Conservation (phyloP, 2,113 vertebrate genomes). For the Phodopus roborovskii region DNA sequence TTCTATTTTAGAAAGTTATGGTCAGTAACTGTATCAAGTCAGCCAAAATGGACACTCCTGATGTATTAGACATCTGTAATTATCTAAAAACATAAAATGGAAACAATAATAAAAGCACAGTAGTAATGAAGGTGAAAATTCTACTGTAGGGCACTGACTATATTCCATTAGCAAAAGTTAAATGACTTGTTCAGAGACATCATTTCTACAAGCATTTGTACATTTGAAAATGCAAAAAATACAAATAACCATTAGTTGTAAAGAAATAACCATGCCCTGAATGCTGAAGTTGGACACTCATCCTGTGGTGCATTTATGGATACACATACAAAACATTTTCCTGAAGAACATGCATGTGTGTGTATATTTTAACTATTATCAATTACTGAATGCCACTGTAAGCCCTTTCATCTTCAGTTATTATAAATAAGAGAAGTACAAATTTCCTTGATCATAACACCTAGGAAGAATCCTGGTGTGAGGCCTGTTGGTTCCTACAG, state of each 20-base stretch:
- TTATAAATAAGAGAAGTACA: not conserved
- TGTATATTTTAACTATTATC: not conserved
- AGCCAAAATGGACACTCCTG: constrained; percentile 6
- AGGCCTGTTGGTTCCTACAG: not conserved
- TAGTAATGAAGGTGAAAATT: constrained; percentile 13
- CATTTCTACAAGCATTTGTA: not conserved
- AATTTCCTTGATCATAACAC: not conserved
- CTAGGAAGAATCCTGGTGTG: not conserved
- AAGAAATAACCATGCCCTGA: not conserved
- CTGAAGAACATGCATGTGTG: not conserved
- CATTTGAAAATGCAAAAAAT: constrained; percentile 18
- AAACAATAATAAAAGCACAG: constrained; percentile 38
- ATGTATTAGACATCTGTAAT: constrained; percentile 24
- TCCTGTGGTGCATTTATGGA: not conserved
- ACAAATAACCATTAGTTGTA: not conserved
- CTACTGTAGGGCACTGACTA: not conserved
- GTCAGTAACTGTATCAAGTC: constrained; percentile 40
- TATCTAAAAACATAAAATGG: constrained; percentile 49
- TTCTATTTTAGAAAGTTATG: constrained; percentile 63
- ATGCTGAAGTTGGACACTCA: not conserved
- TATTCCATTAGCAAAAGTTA: constrained; percentile 22
- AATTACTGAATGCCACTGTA: not conserved
- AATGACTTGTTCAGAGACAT: constrained; percentile 18
- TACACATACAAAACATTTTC: not conserved
- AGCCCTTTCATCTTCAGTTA: not conserved